phyloP scores from a whole-genome alignment of 2,888 invertebrate genomes.

The Zhengitettix transpicula region DNA sequence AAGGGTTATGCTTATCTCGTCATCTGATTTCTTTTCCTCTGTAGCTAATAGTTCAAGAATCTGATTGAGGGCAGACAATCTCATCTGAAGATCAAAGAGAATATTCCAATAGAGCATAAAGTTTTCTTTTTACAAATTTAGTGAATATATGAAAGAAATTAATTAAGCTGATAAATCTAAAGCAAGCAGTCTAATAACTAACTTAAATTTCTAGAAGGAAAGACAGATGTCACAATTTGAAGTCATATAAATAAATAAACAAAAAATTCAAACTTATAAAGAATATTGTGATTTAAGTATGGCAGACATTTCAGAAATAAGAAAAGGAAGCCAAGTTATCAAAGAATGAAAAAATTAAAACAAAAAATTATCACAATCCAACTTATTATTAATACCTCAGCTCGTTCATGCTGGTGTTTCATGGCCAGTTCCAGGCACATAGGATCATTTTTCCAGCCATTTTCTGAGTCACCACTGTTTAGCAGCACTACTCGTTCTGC shows the following conservation, averaged over 20 bases:
- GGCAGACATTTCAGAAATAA: neutral
- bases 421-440: conserved; percentile 20
- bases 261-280: neutral
- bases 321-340: neutral
- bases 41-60: conserved; percentile 21
- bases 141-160: too few species aligned
- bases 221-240: too few species aligned
- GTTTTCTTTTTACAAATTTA: too few species aligned
- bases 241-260: too few species aligned
- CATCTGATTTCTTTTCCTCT: too few species aligned
- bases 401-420: conserved; percentile 19
- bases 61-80: conserved; percentile 26
- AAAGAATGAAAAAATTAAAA: neutral
- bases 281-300: too few species aligned
- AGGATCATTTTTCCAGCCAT: conserved; percentile 25
- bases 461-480: conserved; percentile 16
- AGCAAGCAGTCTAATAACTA: too few species aligned
- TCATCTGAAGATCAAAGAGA: conserved; percentile 18
- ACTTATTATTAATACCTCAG: conserved; percentile 7
- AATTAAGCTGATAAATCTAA: too few species aligned
- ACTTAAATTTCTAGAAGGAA: too few species aligned
- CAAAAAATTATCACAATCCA: neutral
- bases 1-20: conserved; percentile 3
- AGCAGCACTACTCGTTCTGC: conserved; percentile 18
- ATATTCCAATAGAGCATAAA: neutral